phyloP scores from a whole-genome alignment of 2,888 invertebrate species.

The Oxycera nigricornis region DNA sequence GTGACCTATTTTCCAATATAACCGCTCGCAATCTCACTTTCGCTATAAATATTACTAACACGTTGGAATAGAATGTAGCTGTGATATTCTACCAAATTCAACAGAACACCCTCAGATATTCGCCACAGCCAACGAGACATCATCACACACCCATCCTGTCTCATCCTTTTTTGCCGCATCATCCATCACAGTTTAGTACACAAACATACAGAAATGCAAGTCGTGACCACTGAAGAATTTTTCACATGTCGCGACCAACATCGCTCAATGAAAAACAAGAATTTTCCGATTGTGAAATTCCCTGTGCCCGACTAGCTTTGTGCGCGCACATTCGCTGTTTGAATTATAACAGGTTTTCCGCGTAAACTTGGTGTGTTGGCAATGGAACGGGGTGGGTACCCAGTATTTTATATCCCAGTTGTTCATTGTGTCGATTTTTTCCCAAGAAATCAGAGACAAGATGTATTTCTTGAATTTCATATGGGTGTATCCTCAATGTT shows the following conservation, averaged over 20 bases:
- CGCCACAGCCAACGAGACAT: no score
- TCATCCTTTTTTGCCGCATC: no score
- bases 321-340: background rate
- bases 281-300: background rate
- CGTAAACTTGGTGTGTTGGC: background rate
- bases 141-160: no score
- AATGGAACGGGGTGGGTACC: slow-evolving; percentile 15
- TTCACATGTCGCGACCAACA: background rate
- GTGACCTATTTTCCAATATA: no score
- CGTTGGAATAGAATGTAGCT: no score
- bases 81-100: no score
- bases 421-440: slow-evolving; percentile 14
- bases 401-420: background rate
- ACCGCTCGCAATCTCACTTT: no score
- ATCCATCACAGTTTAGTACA: no score
- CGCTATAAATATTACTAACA: no score
- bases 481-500: slow-evolving; percentile 24
- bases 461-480: background rate
- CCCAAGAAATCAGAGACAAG: slow-evolving; percentile 9
- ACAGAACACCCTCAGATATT: no score
- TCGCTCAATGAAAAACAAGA: background rate
- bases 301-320: background rate
- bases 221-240: background rate
- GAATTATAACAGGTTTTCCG: slow-evolving; percentile 31
- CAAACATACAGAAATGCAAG: no score